phyloP scores from a whole-genome alignment of 1,140 invertebrate species.

The Diachasmimorpha longicaudata region DNA sequence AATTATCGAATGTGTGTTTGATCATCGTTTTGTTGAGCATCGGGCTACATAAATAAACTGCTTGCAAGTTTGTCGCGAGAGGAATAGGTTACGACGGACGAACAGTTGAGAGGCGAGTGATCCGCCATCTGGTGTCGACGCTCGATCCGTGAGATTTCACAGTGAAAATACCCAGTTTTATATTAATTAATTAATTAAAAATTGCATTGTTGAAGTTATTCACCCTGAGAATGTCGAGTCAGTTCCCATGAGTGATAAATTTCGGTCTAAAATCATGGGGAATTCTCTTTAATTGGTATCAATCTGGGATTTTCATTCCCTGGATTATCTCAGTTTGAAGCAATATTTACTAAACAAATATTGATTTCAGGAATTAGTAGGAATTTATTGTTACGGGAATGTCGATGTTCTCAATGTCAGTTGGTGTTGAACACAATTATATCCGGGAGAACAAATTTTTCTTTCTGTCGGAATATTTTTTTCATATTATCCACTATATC shows the following conservation, averaged over 20 bases:
- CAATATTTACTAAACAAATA: neutral
- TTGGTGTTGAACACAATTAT: neutral
- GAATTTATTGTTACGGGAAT: neutral
- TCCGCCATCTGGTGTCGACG: constrained; percentile 14
- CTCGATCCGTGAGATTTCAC: neutral
- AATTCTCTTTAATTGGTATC: no score
- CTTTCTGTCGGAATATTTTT: no score
- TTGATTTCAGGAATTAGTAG: neutral
- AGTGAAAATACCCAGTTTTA: no score
- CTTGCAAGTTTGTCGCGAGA: neutral
- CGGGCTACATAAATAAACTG: neutral
- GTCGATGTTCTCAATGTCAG: neutral
- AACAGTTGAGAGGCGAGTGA: constrained; percentile 1
- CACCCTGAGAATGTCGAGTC: no score
- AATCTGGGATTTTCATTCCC: no score
- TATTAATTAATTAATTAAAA: no score
- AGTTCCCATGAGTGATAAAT: no score
- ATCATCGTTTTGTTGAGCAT: neutral
- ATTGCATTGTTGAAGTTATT: no score
- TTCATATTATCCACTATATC: no score
- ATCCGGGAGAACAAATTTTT: neutral
- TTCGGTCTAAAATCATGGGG: neutral
- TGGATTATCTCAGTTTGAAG: neutral
- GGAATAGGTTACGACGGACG: constrained; percentile 18
- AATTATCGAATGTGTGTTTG: neutral